These are phyloP conservation scores for Porites australiensis DNA, from an alignment of 64 coral and sea anemone species.

Conservation along the genomic window DNA sequence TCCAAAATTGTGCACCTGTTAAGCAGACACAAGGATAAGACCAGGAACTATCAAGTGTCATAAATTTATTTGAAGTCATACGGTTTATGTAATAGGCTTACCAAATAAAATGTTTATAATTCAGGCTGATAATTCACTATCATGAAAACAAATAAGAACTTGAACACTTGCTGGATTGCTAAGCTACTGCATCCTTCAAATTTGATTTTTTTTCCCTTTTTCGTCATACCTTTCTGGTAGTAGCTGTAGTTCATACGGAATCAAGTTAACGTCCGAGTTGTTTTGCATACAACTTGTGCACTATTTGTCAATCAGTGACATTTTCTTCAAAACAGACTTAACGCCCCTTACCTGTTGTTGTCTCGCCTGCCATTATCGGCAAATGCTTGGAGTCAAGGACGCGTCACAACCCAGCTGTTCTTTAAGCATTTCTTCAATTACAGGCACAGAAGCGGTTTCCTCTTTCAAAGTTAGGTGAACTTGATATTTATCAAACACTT, in stretches of 20 bases:
- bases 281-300: constrained; percentile 1
- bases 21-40: constrained; percentile 37
- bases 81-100: neutral
- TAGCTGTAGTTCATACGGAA: neutral
- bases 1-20: constrained; percentile 57
- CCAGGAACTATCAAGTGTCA: neutral
- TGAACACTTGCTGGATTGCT: neutral
- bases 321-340: neutral
- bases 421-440: constrained; percentile 50
- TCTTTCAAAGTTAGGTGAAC: constrained; percentile 13
- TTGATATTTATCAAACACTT: constrained; percentile 47
- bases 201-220: constrained; percentile 8
- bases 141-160: constrained; percentile 9
- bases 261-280: neutral
- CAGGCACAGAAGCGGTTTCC: constrained; percentile 30
- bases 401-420: constrained; percentile 34
- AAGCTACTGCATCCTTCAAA: constrained; percentile 7
- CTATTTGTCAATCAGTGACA: constrained; percentile 3
- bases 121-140: too few species aligned
- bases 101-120: neutral
- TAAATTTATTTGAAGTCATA: constrained; percentile 21
- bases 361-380: constrained; percentile 34
- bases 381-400: constrained; percentile 40
- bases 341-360: constrained; percentile 36
- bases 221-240: too few species aligned